A percentile compares a stretch with the other conserved stretches of the same genome.
Evolutionary conservation across 64 coral and sea anemone genomes (phyloP).

Genomic region (Platygyra sinensis): DNA sequence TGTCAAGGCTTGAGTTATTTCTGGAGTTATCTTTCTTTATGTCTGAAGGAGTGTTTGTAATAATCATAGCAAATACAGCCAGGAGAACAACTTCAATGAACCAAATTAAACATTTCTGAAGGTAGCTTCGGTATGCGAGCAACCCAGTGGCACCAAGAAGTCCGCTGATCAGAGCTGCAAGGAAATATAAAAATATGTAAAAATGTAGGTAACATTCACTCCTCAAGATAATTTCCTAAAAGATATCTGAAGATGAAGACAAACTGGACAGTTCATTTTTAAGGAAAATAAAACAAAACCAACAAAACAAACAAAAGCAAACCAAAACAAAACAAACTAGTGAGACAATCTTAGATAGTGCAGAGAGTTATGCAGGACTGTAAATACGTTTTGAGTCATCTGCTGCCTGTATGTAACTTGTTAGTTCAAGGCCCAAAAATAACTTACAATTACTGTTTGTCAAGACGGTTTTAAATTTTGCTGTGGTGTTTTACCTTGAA

Average conservation of each 20-base stretch:
- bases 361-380: no score
- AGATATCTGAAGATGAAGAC: no score
- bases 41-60: neutral
- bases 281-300: neutral
- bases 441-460: no score
- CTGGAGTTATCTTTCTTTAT: neutral
- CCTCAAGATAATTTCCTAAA: no score
- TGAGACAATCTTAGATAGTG: no score
- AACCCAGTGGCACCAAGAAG: conserved; percentile 56
- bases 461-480: no score
- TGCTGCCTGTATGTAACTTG: no score
- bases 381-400: no score
- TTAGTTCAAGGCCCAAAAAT: no score
- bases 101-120: conserved; percentile 54
- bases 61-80: conserved; percentile 18
- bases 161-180: conserved; percentile 6
- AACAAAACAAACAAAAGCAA: neutral
- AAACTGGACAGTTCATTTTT: no score
- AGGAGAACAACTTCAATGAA: conserved; percentile 40
- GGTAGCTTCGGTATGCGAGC: conserved; percentile 24
- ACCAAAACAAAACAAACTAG: neutral
- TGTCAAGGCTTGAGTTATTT: neutral
- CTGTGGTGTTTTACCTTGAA: no score
- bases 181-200: neutral
- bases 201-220: neutral